Percentiles rank a stretch among this genome's conserved stretches.
phyloP scores from a whole-genome alignment of 2,888 invertebrate species.

The Nymphalis c-album region DNA sequence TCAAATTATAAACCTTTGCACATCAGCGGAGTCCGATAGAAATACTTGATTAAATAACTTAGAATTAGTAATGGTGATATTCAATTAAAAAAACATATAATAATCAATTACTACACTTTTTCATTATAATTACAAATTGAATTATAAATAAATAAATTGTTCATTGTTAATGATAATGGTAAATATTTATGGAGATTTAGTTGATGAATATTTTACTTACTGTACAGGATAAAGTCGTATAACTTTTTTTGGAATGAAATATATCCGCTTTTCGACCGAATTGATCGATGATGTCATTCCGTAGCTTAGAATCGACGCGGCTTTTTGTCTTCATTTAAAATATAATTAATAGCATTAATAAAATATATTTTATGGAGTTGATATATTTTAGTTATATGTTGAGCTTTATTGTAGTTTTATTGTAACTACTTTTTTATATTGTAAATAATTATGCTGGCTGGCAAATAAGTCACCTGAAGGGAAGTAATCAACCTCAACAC shows the following conservation, averaged over 20 bases:
- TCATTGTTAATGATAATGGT: too few species aligned
- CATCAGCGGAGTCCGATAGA: conserved; percentile 5
- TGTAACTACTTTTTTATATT: neutral
- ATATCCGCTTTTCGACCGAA: conserved; percentile 3
- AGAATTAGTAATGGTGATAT: neutral
- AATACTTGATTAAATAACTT: neutral
- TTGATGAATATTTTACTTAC: neutral
- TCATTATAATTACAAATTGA: too few species aligned
- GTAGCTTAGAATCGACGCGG: conserved; percentile 8
- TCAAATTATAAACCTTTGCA: conserved; percentile 32
- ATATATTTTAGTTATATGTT: neutral
- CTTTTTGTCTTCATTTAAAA: neutral
- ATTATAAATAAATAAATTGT: too few species aligned
- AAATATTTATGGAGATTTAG: too few species aligned
- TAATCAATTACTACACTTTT: too few species aligned
- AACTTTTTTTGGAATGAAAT: neutral
- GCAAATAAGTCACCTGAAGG: too few species aligned
- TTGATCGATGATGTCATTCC: conserved; percentile 23
- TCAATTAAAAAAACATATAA: neutral
- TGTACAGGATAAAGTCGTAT: neutral
- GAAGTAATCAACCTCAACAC: too few species aligned
- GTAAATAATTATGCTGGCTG: too few species aligned
- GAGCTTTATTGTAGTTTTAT: neutral
- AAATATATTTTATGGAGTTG: neutral
- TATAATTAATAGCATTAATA: neutral